phyloP scores from a whole-genome alignment of 2,888 invertebrate genomes.

The Drosophila paracracens region DNA sequence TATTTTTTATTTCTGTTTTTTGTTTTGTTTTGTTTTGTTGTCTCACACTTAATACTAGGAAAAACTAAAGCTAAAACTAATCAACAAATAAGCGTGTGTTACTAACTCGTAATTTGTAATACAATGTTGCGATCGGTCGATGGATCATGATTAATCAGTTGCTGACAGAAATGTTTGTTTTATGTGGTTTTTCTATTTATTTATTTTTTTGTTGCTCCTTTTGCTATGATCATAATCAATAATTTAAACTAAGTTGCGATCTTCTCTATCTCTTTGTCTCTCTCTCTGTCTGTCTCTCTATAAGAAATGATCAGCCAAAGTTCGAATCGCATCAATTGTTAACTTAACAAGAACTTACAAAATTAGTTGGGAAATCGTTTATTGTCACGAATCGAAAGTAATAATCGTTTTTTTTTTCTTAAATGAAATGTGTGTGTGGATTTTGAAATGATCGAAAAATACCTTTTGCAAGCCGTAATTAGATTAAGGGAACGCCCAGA shows the following conservation, averaged over 20 bases:
- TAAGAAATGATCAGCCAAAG: slow-evolving; percentile 41
- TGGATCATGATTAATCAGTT: slow-evolving; percentile 58
- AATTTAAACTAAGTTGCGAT: slow-evolving; percentile 48
- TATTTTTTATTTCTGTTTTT: slow-evolving; percentile 37
- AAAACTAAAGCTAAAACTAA: slow-evolving; percentile 82
- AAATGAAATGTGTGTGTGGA: slow-evolving; percentile 27
- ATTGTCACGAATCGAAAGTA: slow-evolving; percentile 69
- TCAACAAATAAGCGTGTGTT: slow-evolving; percentile 83
- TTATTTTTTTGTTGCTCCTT: slow-evolving; percentile 23
- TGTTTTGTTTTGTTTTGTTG: slow-evolving; percentile 14
- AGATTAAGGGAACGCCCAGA: neutral
- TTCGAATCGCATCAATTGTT: slow-evolving; percentile 36
- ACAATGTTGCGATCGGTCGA: slow-evolving; percentile 74
- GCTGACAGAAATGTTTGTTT: slow-evolving; percentile 53
- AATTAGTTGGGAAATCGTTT: slow-evolving; percentile 58
- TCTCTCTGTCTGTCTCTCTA: slow-evolving; percentile 1
- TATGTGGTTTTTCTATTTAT: slow-evolving; percentile 30
- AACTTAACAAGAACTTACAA: slow-evolving; percentile 64
- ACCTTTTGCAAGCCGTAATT: slow-evolving; percentile 26
- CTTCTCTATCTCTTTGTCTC: slow-evolving; percentile 2
- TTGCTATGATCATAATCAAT: slow-evolving; percentile 39
- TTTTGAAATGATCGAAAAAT: slow-evolving; percentile 43
- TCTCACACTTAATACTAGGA: slow-evolving; percentile 65
- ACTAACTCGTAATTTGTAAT: slow-evolving; percentile 80
- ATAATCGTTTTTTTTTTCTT: neutral